Base-by-base conservation (phyloP, 1,140 invertebrate species). In the Drosophila pseudoobscura region DNA sequence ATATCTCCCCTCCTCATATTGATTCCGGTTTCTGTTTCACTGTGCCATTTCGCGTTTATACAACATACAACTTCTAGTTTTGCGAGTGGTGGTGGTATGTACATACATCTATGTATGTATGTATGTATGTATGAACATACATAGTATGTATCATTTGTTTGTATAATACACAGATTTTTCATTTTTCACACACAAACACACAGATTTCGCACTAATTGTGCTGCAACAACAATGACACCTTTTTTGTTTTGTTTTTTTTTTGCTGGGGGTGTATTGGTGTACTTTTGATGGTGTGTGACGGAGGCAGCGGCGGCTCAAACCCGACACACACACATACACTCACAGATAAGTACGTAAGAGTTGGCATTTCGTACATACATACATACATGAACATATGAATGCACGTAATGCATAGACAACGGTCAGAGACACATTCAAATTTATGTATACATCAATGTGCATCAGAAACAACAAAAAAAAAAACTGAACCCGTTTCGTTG, bases 151-250 rank as follows among this genome's bases (percentile, higher is more conserved):
- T 55, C 43, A 64, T 53, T 77, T 68, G 20, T 56, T 72, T 60
- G 59, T 66, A 46, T 78, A 64, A 74, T 83, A 70, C 78, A 65
- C 57, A 68, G 59, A 45, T 75, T 84, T 52, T 82, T 75, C 65
- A 13, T 29, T 70, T 66, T 45, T 31, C 52, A 65, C 46, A 66
- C 54, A 52, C 43, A 39, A 61, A 75, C 46, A 66, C 54, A 52
- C 43, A 39, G 64, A 78, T 70, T 83, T 78, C 29, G 70, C 78
- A 75, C 79, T 69, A 62, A 50, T 45, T 52, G 49, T 71, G 59
- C 61, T 66, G 15, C 54, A 69, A 61, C 49, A 69, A 29, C 49
- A 45, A 71, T 50, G 31, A 54, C 56, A 59, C 47, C 65, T 60
- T 50, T 69, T 60, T 20, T 66, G 26, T n/a, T 22, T 45, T 31